These are phyloP conservation scores for Eudyptes chrysolophus DNA, from an alignment of 2,113 vertebrate genomes.

Conservation along the genomic window DNA sequence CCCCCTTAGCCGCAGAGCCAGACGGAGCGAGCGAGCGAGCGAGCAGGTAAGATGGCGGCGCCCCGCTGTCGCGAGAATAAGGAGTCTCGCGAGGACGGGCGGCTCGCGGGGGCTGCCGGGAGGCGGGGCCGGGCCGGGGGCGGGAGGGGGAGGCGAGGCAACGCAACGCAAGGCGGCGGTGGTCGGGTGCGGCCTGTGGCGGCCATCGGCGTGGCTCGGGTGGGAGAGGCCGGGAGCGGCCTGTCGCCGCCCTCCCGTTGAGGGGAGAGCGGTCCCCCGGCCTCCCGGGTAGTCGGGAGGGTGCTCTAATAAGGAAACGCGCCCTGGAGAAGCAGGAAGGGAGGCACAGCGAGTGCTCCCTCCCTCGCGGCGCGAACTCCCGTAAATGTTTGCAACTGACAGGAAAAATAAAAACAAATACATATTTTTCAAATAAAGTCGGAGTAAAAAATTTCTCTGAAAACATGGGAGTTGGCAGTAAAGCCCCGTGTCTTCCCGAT, in stretches of 20 bases:
- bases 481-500: rapidly evolving
- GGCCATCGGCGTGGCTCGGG: rapidly evolving
- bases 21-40: background rate
- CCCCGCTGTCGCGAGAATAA: slow-evolving; percentile 24
- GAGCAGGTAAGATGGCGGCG: slow-evolving; percentile 73
- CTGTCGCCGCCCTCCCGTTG: rapidly evolving
- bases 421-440: background rate
- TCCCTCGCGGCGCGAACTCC: rapidly evolving
- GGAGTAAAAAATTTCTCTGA: background rate
- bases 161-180: too few species aligned
- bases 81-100: slow-evolving; percentile 35
- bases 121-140: background rate
- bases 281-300: rapidly evolving
- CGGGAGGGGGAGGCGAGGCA: too few species aligned
- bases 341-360: rapidly evolving
- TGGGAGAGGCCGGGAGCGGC: background rate
- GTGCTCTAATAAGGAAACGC: rapidly evolving
- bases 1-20: too few species aligned
- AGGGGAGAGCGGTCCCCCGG: too few species aligned
- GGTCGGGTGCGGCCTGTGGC: rapidly evolving
- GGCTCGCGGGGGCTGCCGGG: background rate
- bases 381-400: background rate
- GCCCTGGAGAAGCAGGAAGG: too few species aligned
- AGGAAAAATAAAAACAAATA: background rate
- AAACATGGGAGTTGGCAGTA: background rate